Conservation (phyloP, 2,113 vertebrate species). For the Actinemys pallida region DNA sequence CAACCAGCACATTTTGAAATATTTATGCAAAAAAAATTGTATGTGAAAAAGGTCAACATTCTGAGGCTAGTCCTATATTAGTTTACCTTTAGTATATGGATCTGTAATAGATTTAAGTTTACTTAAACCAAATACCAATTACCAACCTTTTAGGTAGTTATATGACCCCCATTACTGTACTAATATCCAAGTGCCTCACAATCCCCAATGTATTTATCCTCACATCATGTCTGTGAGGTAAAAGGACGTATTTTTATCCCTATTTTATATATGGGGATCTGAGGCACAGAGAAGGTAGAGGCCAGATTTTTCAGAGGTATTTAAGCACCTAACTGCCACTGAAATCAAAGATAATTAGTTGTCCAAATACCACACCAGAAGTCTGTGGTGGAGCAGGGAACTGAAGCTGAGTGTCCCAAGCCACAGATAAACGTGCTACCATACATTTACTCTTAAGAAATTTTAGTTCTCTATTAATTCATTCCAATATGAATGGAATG, state of each 20-base stretch:
- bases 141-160: no score
- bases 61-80: not conserved
- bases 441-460: not conserved
- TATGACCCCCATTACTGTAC: not conserved
- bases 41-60: not conserved
- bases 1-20: not conserved
- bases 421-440: not conserved
- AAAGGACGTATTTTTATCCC: not conserved
- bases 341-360: not conserved
- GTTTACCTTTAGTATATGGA: not conserved
- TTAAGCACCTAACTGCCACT: not conserved
- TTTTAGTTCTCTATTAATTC: not conserved
- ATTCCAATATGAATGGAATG: not conserved
- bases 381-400: not conserved
- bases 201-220: not conserved
- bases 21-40: not conserved
- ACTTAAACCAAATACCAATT: no score
- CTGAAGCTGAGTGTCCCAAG: not conserved
- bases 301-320: not conserved
- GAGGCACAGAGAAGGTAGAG: not conserved
- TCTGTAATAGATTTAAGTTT: no score
- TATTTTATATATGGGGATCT: not conserved
- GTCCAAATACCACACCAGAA: not conserved
- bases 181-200: not conserved
- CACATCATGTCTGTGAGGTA: not conserved